phyloP scores from a whole-genome alignment of 1,140 invertebrate species.

The Sminthurinus signatus region DNA sequence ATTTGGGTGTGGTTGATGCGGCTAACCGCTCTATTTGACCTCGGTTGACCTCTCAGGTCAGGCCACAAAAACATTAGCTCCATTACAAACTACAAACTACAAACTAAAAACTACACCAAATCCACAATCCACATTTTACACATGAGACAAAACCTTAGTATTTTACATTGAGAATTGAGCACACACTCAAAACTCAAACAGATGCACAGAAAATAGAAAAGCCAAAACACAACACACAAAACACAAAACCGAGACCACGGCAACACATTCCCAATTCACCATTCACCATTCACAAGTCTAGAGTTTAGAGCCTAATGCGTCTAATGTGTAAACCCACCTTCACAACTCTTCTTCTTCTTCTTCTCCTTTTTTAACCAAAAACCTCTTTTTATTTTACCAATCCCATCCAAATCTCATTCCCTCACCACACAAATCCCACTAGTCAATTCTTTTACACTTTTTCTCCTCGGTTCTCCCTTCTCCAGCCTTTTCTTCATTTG shows the following conservation, averaged over 20 bases:
- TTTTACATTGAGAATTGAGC: neutral
- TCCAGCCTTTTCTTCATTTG: neutral
- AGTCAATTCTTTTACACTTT: neutral
- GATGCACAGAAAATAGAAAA: neutral
- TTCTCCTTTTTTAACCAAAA: neutral
- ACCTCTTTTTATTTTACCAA: neutral
- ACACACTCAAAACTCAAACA: neutral
- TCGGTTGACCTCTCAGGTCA: constrained; percentile 24
- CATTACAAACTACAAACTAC: neutral
- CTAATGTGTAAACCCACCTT: constrained; percentile 15
- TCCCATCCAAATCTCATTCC: neutral
- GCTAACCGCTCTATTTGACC: constrained; percentile 33
- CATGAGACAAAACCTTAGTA: neutral
- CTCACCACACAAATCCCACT: neutral
- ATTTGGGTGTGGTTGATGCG: constrained; percentile 25
- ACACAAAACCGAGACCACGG: constrained; percentile 8
- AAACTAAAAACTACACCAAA: neutral
- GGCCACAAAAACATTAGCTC: constrained; percentile 19
- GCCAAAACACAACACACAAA: neutral
- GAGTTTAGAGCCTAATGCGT: too few relatives aligned
- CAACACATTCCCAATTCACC: constrained; percentile 12
- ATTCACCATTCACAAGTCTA: too few relatives aligned
- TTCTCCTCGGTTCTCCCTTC: neutral
- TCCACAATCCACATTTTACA: neutral
- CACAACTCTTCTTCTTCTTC: neutral